Conservation (phyloP, 2,113 vertebrate species). For the Dasypus novemcinctus region DNA sequence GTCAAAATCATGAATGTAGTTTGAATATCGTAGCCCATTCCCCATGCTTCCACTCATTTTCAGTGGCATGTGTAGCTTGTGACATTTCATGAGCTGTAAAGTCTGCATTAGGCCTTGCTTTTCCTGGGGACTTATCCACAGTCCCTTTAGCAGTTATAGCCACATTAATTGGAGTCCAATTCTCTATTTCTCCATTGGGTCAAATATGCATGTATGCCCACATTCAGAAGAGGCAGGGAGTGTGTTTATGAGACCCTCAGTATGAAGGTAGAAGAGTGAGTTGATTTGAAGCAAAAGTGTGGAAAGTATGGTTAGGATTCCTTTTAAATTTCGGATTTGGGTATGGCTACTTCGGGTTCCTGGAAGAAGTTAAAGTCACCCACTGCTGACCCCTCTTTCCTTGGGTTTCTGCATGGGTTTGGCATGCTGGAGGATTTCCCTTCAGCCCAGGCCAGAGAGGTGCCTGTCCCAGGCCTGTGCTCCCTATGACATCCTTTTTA, state of each 20-base stretch:
- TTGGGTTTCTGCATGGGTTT: not conserved
- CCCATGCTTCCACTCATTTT: not conserved
- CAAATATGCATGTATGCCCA: not conserved
- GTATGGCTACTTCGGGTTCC: not conserved
- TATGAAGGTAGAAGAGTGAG: not conserved
- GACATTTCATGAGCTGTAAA: not conserved
- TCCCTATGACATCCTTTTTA: too few species aligned
- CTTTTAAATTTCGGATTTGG: not conserved
- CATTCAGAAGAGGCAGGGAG: not conserved
- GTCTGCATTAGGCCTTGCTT: not conserved
- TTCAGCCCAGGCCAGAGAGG: not conserved
- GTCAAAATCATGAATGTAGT: not conserved
- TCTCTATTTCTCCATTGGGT: not conserved
- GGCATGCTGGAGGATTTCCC: not conserved
- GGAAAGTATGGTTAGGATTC: not conserved
- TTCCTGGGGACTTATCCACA: not conserved
- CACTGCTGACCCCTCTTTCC: not conserved
- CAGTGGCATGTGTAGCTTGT: not conserved
- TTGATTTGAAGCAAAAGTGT: not conserved
- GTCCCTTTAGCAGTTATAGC: not conserved
- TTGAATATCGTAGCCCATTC: not conserved
- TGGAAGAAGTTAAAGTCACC: not conserved
- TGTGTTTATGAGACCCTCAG: not conserved
- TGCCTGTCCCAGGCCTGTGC: too few species aligned
- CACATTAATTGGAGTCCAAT: not conserved